Conservation (phyloP, 2,113 vertebrate genomes). For the Orientallactaga bullata region DNA sequence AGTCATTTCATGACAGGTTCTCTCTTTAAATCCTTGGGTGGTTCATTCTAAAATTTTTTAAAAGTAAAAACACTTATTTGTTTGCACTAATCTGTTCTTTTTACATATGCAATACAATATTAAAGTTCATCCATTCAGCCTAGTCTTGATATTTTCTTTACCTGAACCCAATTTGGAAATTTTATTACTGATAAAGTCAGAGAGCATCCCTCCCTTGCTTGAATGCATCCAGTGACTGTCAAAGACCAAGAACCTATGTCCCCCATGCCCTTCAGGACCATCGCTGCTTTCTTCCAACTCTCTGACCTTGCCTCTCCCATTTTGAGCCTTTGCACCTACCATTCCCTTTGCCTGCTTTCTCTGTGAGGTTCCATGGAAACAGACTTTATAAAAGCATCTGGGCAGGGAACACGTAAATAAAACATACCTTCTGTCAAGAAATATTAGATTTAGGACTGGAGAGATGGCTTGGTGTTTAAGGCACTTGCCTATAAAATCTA, state of each 20-base stretch:
- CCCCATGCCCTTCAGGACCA: not conserved
- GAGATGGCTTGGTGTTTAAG: no score
- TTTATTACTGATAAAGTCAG: constrained; percentile 9
- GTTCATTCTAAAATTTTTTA: not conserved
- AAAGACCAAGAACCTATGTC: not conserved
- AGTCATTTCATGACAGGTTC: not conserved
- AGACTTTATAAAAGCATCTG: not conserved
- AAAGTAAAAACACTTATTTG: not conserved
- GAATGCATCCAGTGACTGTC: not conserved
- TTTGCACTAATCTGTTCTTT: not conserved
- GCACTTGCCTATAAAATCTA: no score
- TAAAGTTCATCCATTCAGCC: not conserved
- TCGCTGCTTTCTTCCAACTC: not conserved
- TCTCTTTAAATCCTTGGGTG: not conserved
- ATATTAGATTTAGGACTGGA: not conserved
- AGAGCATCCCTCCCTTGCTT: not conserved
- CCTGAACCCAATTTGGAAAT: not conserved
- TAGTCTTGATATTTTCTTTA: not conserved
- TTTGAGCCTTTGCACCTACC: not conserved
- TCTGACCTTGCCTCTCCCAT: not conserved
- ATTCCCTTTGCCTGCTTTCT: not conserved
- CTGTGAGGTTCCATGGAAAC: not conserved
- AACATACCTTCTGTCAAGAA: not conserved
- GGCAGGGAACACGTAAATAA: not conserved
- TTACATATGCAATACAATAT: not conserved